phyloP scores from a whole-genome alignment of 2,888 invertebrate genomes.

The Pantelozetes paolii region DNA sequence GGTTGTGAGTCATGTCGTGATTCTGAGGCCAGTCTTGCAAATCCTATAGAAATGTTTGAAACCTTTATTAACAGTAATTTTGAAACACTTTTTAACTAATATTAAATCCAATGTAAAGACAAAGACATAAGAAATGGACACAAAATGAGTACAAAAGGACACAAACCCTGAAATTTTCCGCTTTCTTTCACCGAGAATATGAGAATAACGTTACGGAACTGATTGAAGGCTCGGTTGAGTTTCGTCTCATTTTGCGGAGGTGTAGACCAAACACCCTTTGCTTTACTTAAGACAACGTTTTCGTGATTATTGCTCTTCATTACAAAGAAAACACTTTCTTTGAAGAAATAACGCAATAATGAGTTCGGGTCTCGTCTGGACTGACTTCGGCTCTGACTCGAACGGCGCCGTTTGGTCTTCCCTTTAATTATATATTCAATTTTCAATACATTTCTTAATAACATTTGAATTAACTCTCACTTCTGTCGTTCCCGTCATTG shows the following conservation, averaged over 20 bases:
- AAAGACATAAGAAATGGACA: too few relatives aligned
- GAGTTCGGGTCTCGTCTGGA: constrained; percentile 47
- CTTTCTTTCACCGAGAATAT: constrained; percentile 98
- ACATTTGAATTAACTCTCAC: not conserved
- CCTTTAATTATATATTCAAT: not conserved
- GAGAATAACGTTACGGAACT: constrained; percentile 85
- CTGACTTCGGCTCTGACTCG: not conserved
- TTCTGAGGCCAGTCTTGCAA: constrained; percentile 81
- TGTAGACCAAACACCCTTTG: constrained; percentile 95
- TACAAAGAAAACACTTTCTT: constrained; percentile 88
- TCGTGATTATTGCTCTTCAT: constrained; percentile 98
- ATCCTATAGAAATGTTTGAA: constrained; percentile 61
- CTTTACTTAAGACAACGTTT: constrained; percentile 89
- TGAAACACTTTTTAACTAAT: too few relatives aligned
- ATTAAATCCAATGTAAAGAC: too few relatives aligned
- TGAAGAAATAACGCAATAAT: constrained; percentile 86
- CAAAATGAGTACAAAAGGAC: not conserved
- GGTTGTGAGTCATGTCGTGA: constrained; percentile 83
- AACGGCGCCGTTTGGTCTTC: constrained; percentile 20
- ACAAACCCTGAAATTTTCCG: constrained; percentile 66
- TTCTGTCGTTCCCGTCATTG: not conserved
- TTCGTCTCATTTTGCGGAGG: constrained; percentile 94
- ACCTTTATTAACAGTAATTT: too few relatives aligned
- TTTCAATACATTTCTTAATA: not conserved
- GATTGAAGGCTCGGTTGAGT: constrained; percentile 85